Evolutionary conservation across 2,888 invertebrate species (phyloP), one percentile per base, ranked within the genome.

Genomic region (Panzeria rudis): DNA sequence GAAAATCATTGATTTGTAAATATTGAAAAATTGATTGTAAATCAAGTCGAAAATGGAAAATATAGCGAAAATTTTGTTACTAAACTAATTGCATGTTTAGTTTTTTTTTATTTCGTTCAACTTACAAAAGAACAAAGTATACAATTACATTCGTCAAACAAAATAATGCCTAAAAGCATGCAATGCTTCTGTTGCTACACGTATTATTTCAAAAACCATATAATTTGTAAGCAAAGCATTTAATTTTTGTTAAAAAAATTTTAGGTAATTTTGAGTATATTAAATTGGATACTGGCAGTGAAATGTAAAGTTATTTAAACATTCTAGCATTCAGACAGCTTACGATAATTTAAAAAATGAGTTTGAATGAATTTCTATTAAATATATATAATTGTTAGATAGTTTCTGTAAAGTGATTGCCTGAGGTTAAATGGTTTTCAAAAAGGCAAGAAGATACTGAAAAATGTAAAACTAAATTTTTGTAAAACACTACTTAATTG

Each of bases 151-250:
- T 35, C 9, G 17, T 11, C 29, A 47, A 66, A 9, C 13, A n/a
- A 23, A 50, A 35, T 47, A 71, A 61, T 62, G 47, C 50, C 29
- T 44, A 20, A 44, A 56, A 56, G 13, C 76, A 82, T 76, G 82
- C 76, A 71, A 82, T 29, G 9, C 2, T 47, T 54, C 35, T 62
- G 20, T 32, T 17, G 9, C 17, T n/a, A 64, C 35, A 9, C 20
- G 32, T 56, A 15, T 71, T 38, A 62, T 69, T 32, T 32, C 9
- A 3, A 75, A n/a, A 69, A 35, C 17, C 17, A 32, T 11, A 8
- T 29, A 32, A 23, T 8, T 29, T 0, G 23, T 23, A 2, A 25
- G n/a, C 9, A 73, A 32, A 20, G 35, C n/a, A 23, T 20, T 23
- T 52, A 8, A 23, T 0, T 7, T 5, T 47, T 17, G 6, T 47